Percentiles rank a stretch among this genome's conserved stretches.
Conservation (phyloP, 1,140 invertebrate species). For the Proctacanthus coquilletti region DNA sequence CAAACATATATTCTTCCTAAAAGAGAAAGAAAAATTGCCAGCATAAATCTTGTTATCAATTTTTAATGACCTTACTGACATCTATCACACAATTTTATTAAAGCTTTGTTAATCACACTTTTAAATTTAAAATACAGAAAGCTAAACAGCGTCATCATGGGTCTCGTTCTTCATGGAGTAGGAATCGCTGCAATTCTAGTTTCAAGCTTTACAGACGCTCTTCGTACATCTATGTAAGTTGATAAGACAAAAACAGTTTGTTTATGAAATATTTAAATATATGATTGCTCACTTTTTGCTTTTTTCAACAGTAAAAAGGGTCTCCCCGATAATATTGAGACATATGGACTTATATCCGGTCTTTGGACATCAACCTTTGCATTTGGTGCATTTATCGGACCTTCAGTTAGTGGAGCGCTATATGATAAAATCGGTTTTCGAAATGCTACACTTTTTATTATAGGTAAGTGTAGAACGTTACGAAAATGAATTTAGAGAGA, state of each 20-base stretch:
- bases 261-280: conserved; percentile 9
- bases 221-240: conserved; percentile 55
- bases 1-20: no score
- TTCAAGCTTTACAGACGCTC: conserved; percentile 64
- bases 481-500: not conserved
- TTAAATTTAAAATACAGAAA: conserved; percentile 32
- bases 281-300: not conserved
- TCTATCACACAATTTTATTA: conserved; percentile 1
- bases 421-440: conserved; percentile 58
- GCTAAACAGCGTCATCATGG: conserved; percentile 49
- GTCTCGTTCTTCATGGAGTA: conserved; percentile 58
- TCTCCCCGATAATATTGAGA: conserved; percentile 64
- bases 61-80: no score
- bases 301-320: conserved; percentile 44
- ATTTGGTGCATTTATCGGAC: conserved; percentile 69
- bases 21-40: no score
- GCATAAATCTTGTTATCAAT: no score
- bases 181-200: conserved; percentile 69
- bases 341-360: conserved; percentile 68
- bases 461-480: no score
- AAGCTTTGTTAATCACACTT: not conserved
- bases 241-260: conserved; percentile 11
- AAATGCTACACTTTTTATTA: conserved; percentile 54
- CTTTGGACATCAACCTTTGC: conserved; percentile 77
- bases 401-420: conserved; percentile 58